A percentile compares a stretch with the other conserved stretches of the same genome.
phyloP scores from a whole-genome alignment of 2,888 invertebrate genomes.

The Nomada ferruginata region DNA sequence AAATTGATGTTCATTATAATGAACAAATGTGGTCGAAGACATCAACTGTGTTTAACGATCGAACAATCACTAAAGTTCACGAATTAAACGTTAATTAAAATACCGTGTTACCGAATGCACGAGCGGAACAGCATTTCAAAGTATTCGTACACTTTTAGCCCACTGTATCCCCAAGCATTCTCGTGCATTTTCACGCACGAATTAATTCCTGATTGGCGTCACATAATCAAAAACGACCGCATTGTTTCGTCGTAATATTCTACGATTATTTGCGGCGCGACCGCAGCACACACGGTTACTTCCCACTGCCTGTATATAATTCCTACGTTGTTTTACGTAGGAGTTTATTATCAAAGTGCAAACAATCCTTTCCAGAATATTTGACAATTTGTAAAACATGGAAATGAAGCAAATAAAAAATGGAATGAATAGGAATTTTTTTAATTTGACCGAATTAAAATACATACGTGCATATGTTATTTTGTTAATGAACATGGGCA shows the following conservation, averaged over 20 bases:
- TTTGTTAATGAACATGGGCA: no score
- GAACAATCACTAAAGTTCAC: constrained; percentile 25
- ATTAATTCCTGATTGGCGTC: constrained; percentile 11
- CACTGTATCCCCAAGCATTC: background rate
- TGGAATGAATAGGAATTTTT: no score
- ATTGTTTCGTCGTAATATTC: constrained; percentile 4
- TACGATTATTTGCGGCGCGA: background rate
- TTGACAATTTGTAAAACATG: no score
- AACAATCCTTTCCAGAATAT: background rate
- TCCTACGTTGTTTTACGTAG: background rate
- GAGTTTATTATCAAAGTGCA: background rate
- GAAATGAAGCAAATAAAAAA: no score
- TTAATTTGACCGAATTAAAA: no score
- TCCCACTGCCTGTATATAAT: background rate
- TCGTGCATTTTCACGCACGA: constrained; percentile 3
- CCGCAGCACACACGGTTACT: no score
- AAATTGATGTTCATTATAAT: constrained; percentile 50
- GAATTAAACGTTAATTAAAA: constrained; percentile 44
- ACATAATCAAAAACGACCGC: constrained; percentile 9
- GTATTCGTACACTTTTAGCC: background rate
- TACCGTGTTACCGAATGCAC: background rate
- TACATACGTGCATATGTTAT: no score
- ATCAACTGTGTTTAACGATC: constrained; percentile 41
- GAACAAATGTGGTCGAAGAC: constrained; percentile 42
- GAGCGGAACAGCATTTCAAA: background rate